Base-by-base conservation (phyloP, 2,888 invertebrate species). In the Acanthacorydalis orientalis region DNA sequence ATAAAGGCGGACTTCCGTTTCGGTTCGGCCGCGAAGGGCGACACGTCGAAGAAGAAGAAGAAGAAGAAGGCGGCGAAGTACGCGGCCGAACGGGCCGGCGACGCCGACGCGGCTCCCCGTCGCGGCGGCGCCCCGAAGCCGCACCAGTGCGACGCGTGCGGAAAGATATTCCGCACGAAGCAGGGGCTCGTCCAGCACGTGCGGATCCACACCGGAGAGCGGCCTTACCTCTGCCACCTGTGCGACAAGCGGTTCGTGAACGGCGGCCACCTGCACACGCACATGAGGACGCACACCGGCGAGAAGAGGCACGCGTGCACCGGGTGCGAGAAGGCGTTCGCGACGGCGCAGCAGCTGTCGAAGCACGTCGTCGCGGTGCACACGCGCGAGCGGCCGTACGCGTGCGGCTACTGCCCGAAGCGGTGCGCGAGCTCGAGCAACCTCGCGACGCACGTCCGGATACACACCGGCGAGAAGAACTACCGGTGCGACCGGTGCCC, bases 391-490 rank as follows among this genome's bases (percentile, higher is more conserved):
- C 51, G 66, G 47, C 67, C 67, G 1, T 67, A 65, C 47, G 63
- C 57, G 2, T 67, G 67, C 51, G 61, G 59, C 3, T 65, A 63
- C 52, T 67, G 67, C 51, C 54, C 61, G n/a, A 64, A 64, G 53
- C 52, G 62, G 47, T 67, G 66, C 54, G 66, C 65, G 9, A 65
- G 63, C 54, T 64, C 65, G 1, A 65, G 65, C 50, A 67, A 67
- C 53, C 53, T 67, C 32, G 63, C 60, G 53, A 64, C 66, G 14
- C 67, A 67, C 51, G 57, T 60, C 15, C 61, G 62, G 54, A 65
- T 65, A 35, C 67, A 67, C 49, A 67, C 66, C 0, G 67, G 67
- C 1, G 65, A 65, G 51, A 67, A 67, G 52, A 65, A 67, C 50
- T 67, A 61, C 51, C 61, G 62, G 46, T 67, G 67, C 51, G 64